phyloP scores from a whole-genome alignment of 2,888 invertebrate species.

The Lepidochrysops patricia region DNA sequence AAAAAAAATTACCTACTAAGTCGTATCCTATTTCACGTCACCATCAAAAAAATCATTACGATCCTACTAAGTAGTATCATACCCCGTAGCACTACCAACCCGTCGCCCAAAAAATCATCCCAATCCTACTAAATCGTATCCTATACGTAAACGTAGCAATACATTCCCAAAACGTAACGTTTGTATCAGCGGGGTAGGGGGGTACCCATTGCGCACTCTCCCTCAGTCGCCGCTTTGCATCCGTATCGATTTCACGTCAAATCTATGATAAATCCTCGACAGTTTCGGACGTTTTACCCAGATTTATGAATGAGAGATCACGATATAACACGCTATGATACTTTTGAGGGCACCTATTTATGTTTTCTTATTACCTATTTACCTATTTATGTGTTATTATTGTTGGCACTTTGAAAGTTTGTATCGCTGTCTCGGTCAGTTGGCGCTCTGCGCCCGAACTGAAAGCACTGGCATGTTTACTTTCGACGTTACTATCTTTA shows the following conservation, averaged over 20 bases:
- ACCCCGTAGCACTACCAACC: too few relatives aligned
- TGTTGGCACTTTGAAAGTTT: not conserved
- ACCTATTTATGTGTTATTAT: too few relatives aligned
- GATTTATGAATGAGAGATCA: not conserved
- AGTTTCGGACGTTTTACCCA: not conserved
- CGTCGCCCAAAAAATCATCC: too few relatives aligned
- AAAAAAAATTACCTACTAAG: too few relatives aligned
- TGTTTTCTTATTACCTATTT: too few relatives aligned
- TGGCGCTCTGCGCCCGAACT: not conserved
- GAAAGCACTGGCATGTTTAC: not conserved
- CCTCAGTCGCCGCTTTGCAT: not conserved
- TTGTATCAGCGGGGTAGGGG: too few relatives aligned
- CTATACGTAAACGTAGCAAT: too few relatives aligned
- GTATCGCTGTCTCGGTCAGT: not conserved
- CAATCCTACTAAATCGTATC: too few relatives aligned
- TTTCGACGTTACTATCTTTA: not conserved
- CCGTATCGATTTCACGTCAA: constrained; percentile 1
- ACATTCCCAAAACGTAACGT: not conserved
- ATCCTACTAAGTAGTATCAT: too few relatives aligned
- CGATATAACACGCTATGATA: not conserved
- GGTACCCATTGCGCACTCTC: not conserved
- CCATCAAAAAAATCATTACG: too few relatives aligned
- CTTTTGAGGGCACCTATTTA: not conserved
- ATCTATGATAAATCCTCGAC: not conserved
- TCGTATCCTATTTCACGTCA: too few relatives aligned